Conservation (phyloP, 2,113 vertebrate genomes). For the Apodemus speciosus region DNA sequence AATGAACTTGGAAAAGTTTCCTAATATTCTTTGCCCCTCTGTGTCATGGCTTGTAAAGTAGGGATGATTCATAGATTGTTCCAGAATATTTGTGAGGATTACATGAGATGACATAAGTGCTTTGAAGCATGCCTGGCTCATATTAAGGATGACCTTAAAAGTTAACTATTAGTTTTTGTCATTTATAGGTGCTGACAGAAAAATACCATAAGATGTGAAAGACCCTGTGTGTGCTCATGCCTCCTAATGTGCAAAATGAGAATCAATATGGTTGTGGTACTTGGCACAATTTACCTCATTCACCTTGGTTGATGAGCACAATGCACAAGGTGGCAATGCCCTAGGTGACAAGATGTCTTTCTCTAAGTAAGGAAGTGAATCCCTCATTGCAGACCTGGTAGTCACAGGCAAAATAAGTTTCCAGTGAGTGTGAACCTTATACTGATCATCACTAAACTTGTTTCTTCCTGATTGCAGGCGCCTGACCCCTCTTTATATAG, state of each 20-base stretch:
- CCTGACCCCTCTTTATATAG: not conserved
- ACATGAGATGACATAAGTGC: not conserved
- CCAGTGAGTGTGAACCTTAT: not conserved
- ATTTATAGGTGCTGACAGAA: not conserved
- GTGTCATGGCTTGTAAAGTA: conserved; percentile 16
- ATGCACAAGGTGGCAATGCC: not conserved
- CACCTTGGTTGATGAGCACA: not conserved
- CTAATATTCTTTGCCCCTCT: not conserved
- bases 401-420: not conserved
- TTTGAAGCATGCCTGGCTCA: not conserved
- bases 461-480: not conserved
- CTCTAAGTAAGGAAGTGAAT: not conserved
- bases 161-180: not conserved
- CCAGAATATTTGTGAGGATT: conserved; percentile 19
- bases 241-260: not conserved
- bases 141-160: not conserved
- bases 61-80: not conserved
- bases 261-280: not conserved
- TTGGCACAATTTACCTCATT: not conserved
- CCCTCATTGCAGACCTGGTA: not conserved
- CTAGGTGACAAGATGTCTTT: not conserved
- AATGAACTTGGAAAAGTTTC: not conserved
- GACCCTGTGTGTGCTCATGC: not conserved
- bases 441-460: not conserved
- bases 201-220: not conserved